These are phyloP conservation scores for Chlamydotis undulata DNA, from an alignment of 2,113 vertebrate genomes.

Conservation along the genomic window DNA sequence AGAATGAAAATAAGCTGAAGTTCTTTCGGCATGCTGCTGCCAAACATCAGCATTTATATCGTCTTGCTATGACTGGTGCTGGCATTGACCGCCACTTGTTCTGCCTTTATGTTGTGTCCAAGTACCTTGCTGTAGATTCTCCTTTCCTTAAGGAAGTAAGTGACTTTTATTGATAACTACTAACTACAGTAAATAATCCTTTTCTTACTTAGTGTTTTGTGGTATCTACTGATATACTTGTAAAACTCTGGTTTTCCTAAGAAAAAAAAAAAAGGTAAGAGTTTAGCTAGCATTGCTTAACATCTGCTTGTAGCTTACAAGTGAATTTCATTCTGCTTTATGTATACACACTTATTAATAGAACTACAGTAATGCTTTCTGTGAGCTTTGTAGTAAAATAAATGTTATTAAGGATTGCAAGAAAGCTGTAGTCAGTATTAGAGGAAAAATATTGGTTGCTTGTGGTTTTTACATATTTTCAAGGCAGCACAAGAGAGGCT, in stretches of 20 bases:
- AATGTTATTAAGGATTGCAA: neutral
- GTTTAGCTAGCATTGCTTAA: neutral
- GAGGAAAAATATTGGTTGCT: neutral
- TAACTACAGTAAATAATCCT: neutral
- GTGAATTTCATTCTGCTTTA: neutral
- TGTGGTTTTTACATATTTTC: neutral
- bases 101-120: constrained; percentile 97
- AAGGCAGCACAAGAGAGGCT: neutral
- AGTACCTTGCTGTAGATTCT: constrained; percentile 93
- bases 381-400: neutral
- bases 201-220: neutral
- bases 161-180: neutral
- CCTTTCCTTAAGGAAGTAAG: constrained; percentile 93
- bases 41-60: constrained; percentile 91
- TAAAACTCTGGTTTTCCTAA: neutral
- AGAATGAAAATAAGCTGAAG: constrained; percentile 82
- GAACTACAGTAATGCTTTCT: neutral
- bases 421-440: neutral
- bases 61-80: constrained; percentile 89
- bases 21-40: constrained; percentile 81
- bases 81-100: constrained; percentile 97
- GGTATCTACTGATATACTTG: neutral
- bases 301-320: neutral
- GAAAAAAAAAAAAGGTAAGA: neutral
- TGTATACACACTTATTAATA: neutral